Evolutionary conservation across 2,888 invertebrate species (phyloP).

Genomic region (Polydrusus tereticollis): DNA sequence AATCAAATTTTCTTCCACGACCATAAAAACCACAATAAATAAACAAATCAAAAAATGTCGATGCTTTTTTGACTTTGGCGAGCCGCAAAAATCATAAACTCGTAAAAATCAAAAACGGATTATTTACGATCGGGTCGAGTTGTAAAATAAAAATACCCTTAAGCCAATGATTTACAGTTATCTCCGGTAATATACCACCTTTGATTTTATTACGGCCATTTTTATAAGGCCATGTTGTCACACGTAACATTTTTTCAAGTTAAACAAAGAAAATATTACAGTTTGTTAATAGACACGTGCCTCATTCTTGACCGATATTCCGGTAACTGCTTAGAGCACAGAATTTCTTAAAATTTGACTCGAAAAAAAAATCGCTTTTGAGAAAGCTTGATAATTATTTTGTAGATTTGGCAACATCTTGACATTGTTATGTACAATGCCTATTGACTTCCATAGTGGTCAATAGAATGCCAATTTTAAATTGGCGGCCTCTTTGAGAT

Average conservation of each 20-base stretch:
- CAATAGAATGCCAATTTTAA: slow-evolving; percentile 58
- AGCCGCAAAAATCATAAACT: slow-evolving; percentile 43
- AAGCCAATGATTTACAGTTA: slow-evolving; percentile 47
- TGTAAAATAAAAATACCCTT: slow-evolving; percentile 42
- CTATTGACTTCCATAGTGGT: slow-evolving; percentile 33
- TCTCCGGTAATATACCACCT: slow-evolving; percentile 39
- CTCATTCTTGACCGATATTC: no score
- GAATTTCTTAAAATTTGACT: no score
- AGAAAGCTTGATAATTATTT: background rate
- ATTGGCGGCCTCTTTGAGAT: slow-evolving; percentile 58
- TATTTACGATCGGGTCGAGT: slow-evolving; percentile 38
- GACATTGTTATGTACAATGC: slow-evolving; percentile 26
- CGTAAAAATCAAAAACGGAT: slow-evolving; percentile 41
- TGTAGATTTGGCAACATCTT: slow-evolving; percentile 26
- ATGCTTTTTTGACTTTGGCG: slow-evolving; percentile 28
- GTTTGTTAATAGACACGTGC: no score
- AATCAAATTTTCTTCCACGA: slow-evolving; percentile 40
- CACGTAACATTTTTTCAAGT: background rate
- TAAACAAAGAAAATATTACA: no score
- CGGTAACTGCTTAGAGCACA: no score
- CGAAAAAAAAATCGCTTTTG: no score
- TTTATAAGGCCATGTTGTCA: slow-evolving; percentile 33
- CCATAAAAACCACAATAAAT: slow-evolving; percentile 36
- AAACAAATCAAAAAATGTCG: slow-evolving; percentile 39
- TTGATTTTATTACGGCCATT: slow-evolving; percentile 30